Base-by-base conservation (phyloP, 2,888 invertebrate genomes). In the Amphipyra berbera region DNA sequence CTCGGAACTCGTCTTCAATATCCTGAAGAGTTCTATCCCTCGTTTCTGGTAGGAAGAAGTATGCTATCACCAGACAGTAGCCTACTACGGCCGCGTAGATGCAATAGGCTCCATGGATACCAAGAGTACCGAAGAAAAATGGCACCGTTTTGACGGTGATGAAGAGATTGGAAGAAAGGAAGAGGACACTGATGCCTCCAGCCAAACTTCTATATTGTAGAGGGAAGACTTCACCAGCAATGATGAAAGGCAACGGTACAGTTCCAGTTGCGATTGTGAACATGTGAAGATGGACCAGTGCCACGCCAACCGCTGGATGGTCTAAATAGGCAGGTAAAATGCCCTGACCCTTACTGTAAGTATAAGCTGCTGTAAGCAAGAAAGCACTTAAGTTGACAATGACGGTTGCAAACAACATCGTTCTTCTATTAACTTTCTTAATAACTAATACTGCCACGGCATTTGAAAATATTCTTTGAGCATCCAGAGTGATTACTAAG, bases 211-310 rank as follows among this genome's bases (percentile, higher is more conserved):
- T 93, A 44, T 94, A 95, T 47, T 94, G 93, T 33, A 95, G 90
- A 4, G 96, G 95, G 75, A 96, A 97, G 0, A 97, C 85, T 84
- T 97, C 97, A 0, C 96, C 96, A 68, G 96, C 95, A 86, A 97
- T 95, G 9, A 96, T 95, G 92, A 96, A 97, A 0, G 97, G 96
- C 49, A 97, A 80, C 0, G 96, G 96, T 0, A 96, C 90, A 2
- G 96, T 88, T 0, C 97, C 96, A 6, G 95, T 90, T 1, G 95
- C 93, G 15, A 96, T 90, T 14, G 95, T 95, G 10, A 94, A 90
- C 76, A 96, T 95, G 69, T 96, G 91, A 1, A 88, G 59, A 60
- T 88, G 88, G 13, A 90, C 71, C 13, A 91, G 70, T 1, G 73
- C 54, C 0, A 88, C 70, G 10, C 90, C 90, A n/a, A 90, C 82